Evolutionary conservation across 2,888 invertebrate species (phyloP).

Genomic region (Habroteleia sp.): DNA sequence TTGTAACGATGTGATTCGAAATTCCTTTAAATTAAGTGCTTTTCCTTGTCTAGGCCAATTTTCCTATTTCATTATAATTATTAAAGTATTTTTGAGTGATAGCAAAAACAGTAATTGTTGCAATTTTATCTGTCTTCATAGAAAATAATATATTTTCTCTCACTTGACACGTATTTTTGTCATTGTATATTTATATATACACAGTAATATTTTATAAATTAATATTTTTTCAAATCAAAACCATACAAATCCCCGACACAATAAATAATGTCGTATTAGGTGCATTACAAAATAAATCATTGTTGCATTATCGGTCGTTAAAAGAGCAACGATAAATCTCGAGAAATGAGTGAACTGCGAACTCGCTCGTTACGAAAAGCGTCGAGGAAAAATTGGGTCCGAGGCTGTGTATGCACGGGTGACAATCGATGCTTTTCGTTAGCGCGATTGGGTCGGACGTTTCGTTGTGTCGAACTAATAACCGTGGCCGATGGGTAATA

Average conservation of each 20-base stretch:
- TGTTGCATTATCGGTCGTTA: constrained; percentile 14
- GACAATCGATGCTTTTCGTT: constrained; percentile 43
- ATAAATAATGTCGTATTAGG: constrained; percentile 14
- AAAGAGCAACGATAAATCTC: constrained; percentile 22
- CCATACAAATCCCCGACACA: constrained; percentile 5
- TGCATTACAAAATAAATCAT: constrained; percentile 26
- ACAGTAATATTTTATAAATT: background rate
- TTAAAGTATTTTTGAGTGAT: too few species aligned
- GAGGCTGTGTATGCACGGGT: background rate
- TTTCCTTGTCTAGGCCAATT: too few species aligned
- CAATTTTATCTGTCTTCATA: too few species aligned
- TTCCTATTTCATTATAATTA: too few species aligned
- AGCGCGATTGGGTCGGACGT: constrained; percentile 57
- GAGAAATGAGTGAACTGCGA: constrained; percentile 4
- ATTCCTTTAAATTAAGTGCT: too few species aligned
- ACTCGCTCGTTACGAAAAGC: constrained; percentile 16
- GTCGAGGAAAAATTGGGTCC: constrained; percentile 1
- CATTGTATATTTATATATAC: too few species aligned
- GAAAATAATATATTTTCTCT: too few species aligned
- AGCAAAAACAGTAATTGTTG: too few species aligned
- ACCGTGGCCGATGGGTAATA: constrained; percentile 70
- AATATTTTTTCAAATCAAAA: constrained; percentile 14
- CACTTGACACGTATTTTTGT: too few species aligned
- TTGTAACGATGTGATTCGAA: too few species aligned
- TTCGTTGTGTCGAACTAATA: constrained; percentile 68